Conservation (phyloP, 1,140 invertebrate species). For the Lamellibrachia luymesi region DNA sequence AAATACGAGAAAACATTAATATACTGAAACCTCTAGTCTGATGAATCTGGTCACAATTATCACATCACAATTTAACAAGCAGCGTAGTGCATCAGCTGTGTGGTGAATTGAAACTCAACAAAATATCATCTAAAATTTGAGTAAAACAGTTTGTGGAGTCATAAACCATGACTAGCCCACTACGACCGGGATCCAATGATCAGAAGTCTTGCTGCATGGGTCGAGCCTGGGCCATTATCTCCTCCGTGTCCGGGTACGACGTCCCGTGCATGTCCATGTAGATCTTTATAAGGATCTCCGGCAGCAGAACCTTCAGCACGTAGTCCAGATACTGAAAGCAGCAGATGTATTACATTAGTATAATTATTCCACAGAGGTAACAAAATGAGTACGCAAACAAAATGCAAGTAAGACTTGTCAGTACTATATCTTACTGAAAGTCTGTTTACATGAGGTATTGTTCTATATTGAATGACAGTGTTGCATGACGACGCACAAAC, state of each 20-base stretch:
- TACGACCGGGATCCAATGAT: neutral
- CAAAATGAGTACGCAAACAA: too few relatives aligned
- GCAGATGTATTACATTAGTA: neutral
- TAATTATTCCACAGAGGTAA: neutral
- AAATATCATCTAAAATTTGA: neutral
- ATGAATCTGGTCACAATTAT: neutral
- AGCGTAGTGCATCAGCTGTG: too few relatives aligned
- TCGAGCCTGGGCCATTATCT: neutral
- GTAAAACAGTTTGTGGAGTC: neutral
- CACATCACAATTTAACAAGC: neutral
- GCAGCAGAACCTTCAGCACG: conserved; percentile 37
- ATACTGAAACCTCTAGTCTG: too few relatives aligned
- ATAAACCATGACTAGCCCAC: neutral
- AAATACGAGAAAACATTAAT: too few relatives aligned
- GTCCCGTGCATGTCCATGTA: conserved; percentile 33
- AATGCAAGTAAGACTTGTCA: too few relatives aligned
- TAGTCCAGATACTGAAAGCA: conserved; percentile 38
- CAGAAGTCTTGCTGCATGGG: neutral
- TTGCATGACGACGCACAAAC: too few relatives aligned
- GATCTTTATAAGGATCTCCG: conserved; percentile 37
- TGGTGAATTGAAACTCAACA: neutral
- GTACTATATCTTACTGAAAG: too few relatives aligned
- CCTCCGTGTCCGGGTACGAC: conserved; percentile 26
- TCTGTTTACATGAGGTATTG: too few relatives aligned
- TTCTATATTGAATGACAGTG: too few relatives aligned